Evolutionary conservation across 2,888 invertebrate species (phyloP), one percentile per base, ranked within the genome.

Genomic region (Eilema depressum): DNA sequence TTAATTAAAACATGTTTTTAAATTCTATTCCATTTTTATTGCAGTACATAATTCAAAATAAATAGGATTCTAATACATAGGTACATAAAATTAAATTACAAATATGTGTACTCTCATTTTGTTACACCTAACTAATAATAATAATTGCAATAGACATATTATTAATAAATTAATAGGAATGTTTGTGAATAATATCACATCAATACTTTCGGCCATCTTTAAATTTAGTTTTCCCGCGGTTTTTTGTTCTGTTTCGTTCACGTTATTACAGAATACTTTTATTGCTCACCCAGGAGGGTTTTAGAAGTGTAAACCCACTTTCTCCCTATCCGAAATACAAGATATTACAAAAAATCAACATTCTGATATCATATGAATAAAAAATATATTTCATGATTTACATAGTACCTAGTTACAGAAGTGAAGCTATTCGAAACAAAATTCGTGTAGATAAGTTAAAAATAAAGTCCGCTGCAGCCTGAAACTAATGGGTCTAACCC

Each of bases 81-180:
- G 59, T 60, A 20, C 28, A 68, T 66, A 75, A 59, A 66, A 59
- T 33, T 25, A 66, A 26, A 66, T 82, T 78, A 69, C 71, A 79
- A 77, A 75, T 73, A 75, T 41, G 56, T 68, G 41, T 82, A 86
- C 81, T 83, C 85, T 83, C 81, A 80, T 80, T 77, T 76, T 69
- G 59, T 79, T 72, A 72, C 64, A 67, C 63, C 66, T 80, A 73
- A 75, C 69, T 63, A 68, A 78, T 72, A 73, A 73, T 70, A 70
- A 71, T 70, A 70, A 25, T 41, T 60, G 25, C 33, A 53, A 53
- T 53, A 57, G 64, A 66, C 61, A 76, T 74, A 69, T 70, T 69
- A 73, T 69, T 69, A 20, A 63, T 73, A 70, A 71, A 76, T 66
- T 72, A 70, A 76, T 69, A 76, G 83, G 83, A 79, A 79, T 82